Evolutionary conservation across 2,888 invertebrate genomes (phyloP).

Genomic region (Eueremaeus valkanovi): DNA sequence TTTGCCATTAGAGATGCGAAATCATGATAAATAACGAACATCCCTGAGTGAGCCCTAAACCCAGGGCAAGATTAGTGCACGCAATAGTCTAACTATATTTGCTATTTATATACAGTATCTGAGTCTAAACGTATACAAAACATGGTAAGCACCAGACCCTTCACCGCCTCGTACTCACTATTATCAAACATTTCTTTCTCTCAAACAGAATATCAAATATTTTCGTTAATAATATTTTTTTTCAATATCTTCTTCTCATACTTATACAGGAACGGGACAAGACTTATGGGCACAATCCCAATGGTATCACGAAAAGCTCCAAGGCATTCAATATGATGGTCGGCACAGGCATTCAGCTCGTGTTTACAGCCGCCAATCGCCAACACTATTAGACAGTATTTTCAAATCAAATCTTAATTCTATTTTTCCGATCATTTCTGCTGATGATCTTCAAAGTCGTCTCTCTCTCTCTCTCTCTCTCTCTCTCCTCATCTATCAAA

Average conservation of each 20-base stretch:
- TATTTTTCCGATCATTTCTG: neutral
- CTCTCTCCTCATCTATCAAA: constrained; percentile 9
- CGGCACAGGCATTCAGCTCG: neutral
- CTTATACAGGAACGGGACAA: neutral
- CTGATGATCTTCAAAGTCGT: neutral
- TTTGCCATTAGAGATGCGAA: neutral
- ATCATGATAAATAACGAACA: constrained; percentile 5
- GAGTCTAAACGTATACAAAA: neutral
- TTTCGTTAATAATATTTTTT: neutral
- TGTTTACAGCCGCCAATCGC: neutral
- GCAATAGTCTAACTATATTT: neutral
- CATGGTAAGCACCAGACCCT: neutral
- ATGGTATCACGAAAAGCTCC: constrained; percentile 23
- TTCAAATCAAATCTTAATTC: neutral
- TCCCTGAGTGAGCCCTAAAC: neutral
- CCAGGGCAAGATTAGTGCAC: neutral
- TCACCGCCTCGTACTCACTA: neutral
- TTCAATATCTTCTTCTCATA: constrained; percentile 5
- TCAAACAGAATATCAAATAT: neutral
- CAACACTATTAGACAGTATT: constrained; percentile 11
- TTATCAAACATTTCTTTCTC: neutral
- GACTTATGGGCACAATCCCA: constrained; percentile 21
- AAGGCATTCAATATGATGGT: neutral
- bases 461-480: neutral
- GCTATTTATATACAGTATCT: constrained; percentile 15